Percentiles rank a stretch among this genome's conserved stretches.
These are phyloP conservation scores for Novumbra hubbsi DNA, from an alignment of 2,797 vertebrate genomes.

Conservation along the genomic window DNA sequence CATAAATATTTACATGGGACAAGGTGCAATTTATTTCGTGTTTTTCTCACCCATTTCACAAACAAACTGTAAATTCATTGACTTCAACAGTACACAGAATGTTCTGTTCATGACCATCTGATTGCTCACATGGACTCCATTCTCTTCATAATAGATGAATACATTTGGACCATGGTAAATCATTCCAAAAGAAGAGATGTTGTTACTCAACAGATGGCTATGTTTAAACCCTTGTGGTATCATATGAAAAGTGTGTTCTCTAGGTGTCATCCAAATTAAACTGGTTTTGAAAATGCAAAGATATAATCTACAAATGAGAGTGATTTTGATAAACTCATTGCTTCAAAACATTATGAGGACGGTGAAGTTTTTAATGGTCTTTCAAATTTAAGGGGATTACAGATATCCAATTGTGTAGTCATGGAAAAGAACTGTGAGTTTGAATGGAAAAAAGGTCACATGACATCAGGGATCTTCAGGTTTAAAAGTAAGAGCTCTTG, in stretches of 20 bases:
- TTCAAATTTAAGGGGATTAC: conserved; percentile 11
- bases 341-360: not conserved
- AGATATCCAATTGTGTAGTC: conserved; percentile 34
- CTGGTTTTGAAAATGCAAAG: not conserved
- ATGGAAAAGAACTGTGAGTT: conserved; percentile 27
- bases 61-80: conserved; percentile 63
- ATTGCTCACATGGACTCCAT: not conserved
- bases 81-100: conserved; percentile 43
- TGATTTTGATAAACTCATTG: too few relatives aligned
- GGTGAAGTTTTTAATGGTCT: not conserved
- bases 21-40: conserved; percentile 45
- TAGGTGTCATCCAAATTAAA: not conserved
- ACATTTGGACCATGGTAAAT: conserved; percentile 22
- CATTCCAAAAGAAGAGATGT: conserved; percentile 10
- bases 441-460: too few relatives aligned
- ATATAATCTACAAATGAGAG: too few relatives aligned
- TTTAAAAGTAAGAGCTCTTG: too few relatives aligned
- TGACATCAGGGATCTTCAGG: too few relatives aligned
- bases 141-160: not conserved
- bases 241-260: not conserved
- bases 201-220: not conserved
- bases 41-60: conserved; percentile 66
- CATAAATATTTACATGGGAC: conserved; percentile 77
- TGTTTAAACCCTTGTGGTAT: conserved; percentile 1
- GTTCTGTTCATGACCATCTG: conserved; percentile 30